These are phyloP conservation scores for Burhinus oedicnemus DNA, from an alignment of 2,113 vertebrate genomes.

Conservation along the genomic window DNA sequence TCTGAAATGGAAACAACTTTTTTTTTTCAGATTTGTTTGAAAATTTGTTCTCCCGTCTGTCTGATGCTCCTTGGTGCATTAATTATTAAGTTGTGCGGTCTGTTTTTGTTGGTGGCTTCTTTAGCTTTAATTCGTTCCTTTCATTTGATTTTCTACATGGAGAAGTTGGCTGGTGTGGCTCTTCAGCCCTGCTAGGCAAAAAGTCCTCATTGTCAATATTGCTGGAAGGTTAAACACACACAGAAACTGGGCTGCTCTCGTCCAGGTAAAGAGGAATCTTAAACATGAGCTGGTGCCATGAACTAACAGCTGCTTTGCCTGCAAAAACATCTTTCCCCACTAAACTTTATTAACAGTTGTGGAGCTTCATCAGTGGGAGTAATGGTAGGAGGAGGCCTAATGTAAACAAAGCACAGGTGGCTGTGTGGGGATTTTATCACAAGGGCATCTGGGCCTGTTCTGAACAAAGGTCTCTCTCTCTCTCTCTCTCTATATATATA, in stretches of 20 bases:
- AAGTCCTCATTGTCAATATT: not conserved
- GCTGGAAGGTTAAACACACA: not conserved
- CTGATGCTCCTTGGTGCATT: not conserved
- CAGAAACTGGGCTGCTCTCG: not conserved
- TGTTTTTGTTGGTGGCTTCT: not conserved
- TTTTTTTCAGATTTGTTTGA: not conserved
- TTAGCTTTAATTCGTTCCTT: not conserved
- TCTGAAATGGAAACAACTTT: not conserved
- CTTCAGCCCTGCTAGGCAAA: not conserved
- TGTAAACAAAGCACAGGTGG: slow-evolving; percentile 42
- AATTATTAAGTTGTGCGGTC: not conserved
- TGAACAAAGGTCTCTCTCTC: not conserved
- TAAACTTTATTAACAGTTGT: slow-evolving; percentile 22
- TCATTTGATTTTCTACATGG: fast-evolving
- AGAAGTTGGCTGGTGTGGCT: not conserved
- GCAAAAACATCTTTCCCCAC: not conserved
- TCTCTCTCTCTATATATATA: too few relatives aligned
- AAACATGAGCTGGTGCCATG: not conserved
- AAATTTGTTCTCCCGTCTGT: not conserved
- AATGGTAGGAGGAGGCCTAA: not conserved
- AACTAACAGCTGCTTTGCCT: not conserved
- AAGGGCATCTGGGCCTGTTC: not conserved
- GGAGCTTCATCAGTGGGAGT: not conserved
- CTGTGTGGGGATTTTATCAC: not conserved
- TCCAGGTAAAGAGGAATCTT: not conserved